Evolutionary conservation across 2,797 vertebrate species (phyloP), one percentile per base, ranked within the genome.

Genomic region (Mareca penelope): DNA sequence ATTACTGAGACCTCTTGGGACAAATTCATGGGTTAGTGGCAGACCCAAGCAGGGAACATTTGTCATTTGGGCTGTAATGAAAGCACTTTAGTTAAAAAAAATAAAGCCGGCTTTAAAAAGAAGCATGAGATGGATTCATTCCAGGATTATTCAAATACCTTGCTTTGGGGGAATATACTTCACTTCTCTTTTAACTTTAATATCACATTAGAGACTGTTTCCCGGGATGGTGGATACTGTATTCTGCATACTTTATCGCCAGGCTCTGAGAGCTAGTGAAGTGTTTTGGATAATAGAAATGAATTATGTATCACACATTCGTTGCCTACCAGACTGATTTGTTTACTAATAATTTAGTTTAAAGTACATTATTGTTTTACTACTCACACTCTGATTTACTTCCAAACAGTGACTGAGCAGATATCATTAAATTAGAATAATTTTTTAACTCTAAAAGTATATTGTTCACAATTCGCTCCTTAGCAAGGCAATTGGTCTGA

Each of bases 271-370:
- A 96, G 91, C 89, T 59, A 60, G 28, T 90, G 94, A 94, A 97
- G 90, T 92, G 90, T 77, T 96, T 55, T 69, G 90, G 90, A 95
- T 96, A 96, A 96, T 68, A 97, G 93, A 80, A 93, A 97, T 97
- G 96, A 97, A 96, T 97, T 96, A 97, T 96, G 95, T 31, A 97
- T 95, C 85, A 35, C 15, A 83, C 84, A 92, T 83, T 92, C 85
- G 24, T 88, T 96, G 94, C 94, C 90, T 90, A 89, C 90, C 94
- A 95, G 95, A 95, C 90, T 95, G 96, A 96, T 96, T 96, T 96
- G 95, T 96, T 97, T 97, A 96, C 95, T 91, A 95, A 96, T 96
- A 96, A 96, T 97, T 96, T 95, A 69, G 84, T 86, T 96, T 96
- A 93, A 96, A 96, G 93, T 87, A 92, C 94, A 96, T 96, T 96